Conservation (phyloP, 2,888 invertebrate species). For the Apotomis betuletana region DNA sequence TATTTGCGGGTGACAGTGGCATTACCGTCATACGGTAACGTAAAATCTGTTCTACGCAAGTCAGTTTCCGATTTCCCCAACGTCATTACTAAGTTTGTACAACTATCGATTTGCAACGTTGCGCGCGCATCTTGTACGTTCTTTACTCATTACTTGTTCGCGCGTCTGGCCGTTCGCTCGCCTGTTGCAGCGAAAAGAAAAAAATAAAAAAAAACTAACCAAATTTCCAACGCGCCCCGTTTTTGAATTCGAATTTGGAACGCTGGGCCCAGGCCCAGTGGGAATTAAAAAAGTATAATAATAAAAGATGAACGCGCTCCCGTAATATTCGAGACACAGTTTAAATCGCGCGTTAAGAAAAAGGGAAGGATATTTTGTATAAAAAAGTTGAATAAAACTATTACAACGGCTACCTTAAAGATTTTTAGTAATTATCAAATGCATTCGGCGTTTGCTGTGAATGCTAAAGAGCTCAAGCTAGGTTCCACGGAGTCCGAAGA, state of each 20-base stretch:
- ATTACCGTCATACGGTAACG: neutral
- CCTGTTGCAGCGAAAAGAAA: slow-evolving; percentile 2
- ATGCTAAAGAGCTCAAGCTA: slow-evolving; percentile 49
- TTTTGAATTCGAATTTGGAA: neutral
- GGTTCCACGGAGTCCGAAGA: slow-evolving; percentile 77
- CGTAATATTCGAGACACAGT: slow-evolving; percentile 27
- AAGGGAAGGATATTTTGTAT: slow-evolving; percentile 1
- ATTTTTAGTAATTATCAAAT: slow-evolving; percentile 34
- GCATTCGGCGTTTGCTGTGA: slow-evolving; percentile 34
- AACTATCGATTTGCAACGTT: slow-evolving; percentile 29
- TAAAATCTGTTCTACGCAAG: neutral
- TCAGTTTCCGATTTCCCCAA: slow-evolving; percentile 10
- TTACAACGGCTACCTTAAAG: slow-evolving; percentile 39
- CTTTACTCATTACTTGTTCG: slow-evolving; percentile 32
- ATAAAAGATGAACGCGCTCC: slow-evolving; percentile 30
- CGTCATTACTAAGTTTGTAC: slow-evolving; percentile 22
- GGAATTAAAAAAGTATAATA: slow-evolving; percentile 13
- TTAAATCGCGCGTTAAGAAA: slow-evolving; percentile 17
- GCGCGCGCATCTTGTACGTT: slow-evolving; percentile 37
- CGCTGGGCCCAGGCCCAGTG: slow-evolving; percentile 30
- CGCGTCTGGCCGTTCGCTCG: slow-evolving; percentile 27
- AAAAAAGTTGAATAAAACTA: slow-evolving; percentile 31
- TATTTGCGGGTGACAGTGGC: neutral
- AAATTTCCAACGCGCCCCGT: slow-evolving; percentile 8
- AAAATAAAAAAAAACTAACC: slow-evolving; percentile 9